Percentiles rank a stretch among this genome's conserved stretches.
Conservation (phyloP, 2,888 invertebrate species). For the Leptinotarsa haldemani region DNA sequence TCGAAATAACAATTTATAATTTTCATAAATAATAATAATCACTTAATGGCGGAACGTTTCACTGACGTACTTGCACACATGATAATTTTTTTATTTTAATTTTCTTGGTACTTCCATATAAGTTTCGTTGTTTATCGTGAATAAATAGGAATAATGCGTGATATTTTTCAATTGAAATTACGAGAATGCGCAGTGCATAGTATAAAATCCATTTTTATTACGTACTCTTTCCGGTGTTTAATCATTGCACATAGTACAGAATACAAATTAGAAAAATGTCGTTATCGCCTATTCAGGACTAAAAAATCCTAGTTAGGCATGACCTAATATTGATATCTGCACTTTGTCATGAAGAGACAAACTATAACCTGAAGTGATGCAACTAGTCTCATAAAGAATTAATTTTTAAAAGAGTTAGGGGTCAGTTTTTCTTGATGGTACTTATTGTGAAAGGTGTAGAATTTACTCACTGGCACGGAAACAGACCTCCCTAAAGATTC, state of each 20-base stretch:
- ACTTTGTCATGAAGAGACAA: too few relatives aligned
- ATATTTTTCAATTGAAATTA: slow-evolving; percentile 48
- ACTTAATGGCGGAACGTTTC: slow-evolving; percentile 36
- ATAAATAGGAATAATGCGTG: slow-evolving; percentile 45
- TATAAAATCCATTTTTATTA: slow-evolving; percentile 55
- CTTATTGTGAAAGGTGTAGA: too few relatives aligned
- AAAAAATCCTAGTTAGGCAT: background rate
- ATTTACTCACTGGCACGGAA: too few relatives aligned
- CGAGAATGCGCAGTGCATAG: slow-evolving; percentile 47
- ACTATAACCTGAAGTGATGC: too few relatives aligned
- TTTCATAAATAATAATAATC: slow-evolving; percentile 37
- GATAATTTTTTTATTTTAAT: slow-evolving; percentile 42
- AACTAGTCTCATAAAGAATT: too few relatives aligned
- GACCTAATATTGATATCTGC: too few relatives aligned
- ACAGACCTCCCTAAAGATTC: too few relatives aligned
- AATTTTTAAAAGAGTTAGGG: too few relatives aligned
- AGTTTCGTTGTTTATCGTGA: slow-evolving; percentile 43
- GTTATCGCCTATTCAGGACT: slow-evolving; percentile 25
- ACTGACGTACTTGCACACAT: slow-evolving; percentile 37
- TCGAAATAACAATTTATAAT: slow-evolving; percentile 32
- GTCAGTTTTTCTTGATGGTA: too few relatives aligned
- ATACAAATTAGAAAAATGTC: slow-evolving; percentile 44
- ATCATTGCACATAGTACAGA: slow-evolving; percentile 38
- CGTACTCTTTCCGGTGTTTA: slow-evolving; percentile 52
- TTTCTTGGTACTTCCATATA: slow-evolving; percentile 47